Evolutionary conservation across 2,113 vertebrate species (phyloP).

Genomic region (Ranitomeya imitator): DNA sequence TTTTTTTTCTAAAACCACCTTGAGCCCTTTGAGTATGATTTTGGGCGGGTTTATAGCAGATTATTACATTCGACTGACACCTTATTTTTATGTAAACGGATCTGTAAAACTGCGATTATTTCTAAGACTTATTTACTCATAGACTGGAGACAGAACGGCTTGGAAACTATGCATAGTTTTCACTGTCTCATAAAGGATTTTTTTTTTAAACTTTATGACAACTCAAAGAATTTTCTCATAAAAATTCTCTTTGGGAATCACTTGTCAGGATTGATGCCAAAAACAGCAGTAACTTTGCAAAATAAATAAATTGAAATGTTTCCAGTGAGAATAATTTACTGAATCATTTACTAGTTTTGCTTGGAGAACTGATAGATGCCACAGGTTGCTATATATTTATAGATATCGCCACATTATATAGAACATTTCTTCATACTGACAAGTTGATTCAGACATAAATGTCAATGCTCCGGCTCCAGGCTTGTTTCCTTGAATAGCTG

Average conservation of each 20-base stretch:
- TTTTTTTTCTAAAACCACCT: no score
- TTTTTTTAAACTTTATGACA: neutral
- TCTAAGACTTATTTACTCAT: neutral
- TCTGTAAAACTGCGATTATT: neutral
- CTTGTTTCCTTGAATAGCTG: neutral
- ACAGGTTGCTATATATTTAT: neutral
- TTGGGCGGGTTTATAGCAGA: no score
- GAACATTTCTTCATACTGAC: neutral
- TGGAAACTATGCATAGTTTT: neutral
- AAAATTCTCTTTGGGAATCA: neutral
- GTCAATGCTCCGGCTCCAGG: neutral
- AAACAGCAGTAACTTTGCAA: neutral
- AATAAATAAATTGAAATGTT: neutral
- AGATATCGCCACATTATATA: neutral
- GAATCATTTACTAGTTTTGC: neutral
- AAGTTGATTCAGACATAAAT: no score
- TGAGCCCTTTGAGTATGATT: no score
- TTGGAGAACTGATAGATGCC: neutral
- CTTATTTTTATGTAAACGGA: neutral
- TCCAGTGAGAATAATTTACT: neutral
- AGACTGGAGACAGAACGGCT: neutral
- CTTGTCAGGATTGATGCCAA: conserved; percentile 1
- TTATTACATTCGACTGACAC: no score
- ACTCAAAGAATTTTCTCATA: neutral
- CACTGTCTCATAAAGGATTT: neutral